Evolutionary conservation across 2,888 invertebrate genomes (phyloP).

Genomic region (Eupithecia pulchellata): DNA sequence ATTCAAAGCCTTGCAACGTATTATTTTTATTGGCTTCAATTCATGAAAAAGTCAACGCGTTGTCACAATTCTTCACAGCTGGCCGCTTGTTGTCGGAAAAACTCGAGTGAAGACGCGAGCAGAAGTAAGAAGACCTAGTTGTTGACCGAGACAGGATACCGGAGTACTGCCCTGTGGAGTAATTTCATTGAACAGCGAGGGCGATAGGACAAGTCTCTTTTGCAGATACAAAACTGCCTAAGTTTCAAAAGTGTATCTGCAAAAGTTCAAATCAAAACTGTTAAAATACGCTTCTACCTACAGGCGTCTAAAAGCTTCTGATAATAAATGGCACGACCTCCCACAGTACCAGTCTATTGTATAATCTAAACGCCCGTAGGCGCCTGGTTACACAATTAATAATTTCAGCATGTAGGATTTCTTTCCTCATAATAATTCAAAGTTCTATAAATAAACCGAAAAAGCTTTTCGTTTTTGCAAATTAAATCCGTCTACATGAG

Average conservation of each 20-base stretch:
- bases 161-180: neutral
- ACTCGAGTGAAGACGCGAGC: too few relatives aligned
- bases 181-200: neutral
- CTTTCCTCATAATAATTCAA: neutral
- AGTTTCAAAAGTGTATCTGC: neutral
- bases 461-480: conserved; percentile 13
- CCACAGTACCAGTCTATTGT: neutral
- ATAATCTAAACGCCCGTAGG: neutral
- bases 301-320: neutral
- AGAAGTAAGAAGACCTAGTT: too few relatives aligned
- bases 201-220: neutral
- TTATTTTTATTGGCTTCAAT: too few relatives aligned
- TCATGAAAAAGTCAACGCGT: too few relatives aligned
- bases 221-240: neutral
- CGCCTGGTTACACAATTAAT: neutral
- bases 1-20: too few relatives aligned
- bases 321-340: neutral
- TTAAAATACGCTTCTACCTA: neutral
- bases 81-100: too few relatives aligned
- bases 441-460: conserved; percentile 2
- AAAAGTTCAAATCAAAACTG: too few relatives aligned
- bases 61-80: too few relatives aligned
- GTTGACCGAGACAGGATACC: neutral
- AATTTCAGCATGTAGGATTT: neutral
- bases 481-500: conserved; percentile 16